A percentile compares a stretch with the other conserved stretches of the same genome.
These are phyloP conservation scores for Kryphioiulus occultus DNA, from an alignment of 2,888 invertebrate genomes.

Conservation along the genomic window DNA sequence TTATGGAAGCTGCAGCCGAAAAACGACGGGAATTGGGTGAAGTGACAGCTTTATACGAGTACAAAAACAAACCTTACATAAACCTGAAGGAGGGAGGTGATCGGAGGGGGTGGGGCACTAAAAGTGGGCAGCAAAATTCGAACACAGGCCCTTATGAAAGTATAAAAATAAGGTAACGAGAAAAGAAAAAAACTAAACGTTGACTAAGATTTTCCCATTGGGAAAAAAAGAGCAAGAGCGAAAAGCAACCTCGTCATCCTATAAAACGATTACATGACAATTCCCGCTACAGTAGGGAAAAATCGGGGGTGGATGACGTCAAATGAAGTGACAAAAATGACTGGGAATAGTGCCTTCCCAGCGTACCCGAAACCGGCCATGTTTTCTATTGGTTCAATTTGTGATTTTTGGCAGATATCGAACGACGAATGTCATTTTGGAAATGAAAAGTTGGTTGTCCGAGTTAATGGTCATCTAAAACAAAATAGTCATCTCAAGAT, in stretches of 20 bases:
- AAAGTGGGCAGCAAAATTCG: background rate
- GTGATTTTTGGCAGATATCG: background rate
- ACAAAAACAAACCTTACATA: background rate
- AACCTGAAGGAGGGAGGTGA: background rate
- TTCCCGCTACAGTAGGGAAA: background rate
- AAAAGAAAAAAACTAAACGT: background rate
- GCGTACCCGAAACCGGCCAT: background rate
- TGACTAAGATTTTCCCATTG: too few species aligned
- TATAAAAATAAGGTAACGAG: background rate
- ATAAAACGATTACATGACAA: constrained; percentile 5
- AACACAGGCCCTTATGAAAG: background rate
- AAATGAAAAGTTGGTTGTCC: background rate
- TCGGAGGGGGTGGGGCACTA: background rate
- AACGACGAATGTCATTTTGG: background rate
- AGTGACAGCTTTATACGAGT: constrained; percentile 30
- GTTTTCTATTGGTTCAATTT: background rate
- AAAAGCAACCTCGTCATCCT: background rate
- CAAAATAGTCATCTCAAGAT: background rate
- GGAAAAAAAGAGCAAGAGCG: background rate
- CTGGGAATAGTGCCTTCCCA: background rate
- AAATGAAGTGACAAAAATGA: background rate
- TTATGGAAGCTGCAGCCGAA: constrained; percentile 2
- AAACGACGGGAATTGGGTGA: constrained; percentile 35
- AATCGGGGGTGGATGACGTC: background rate
- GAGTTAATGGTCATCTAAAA: background rate